phyloP scores from a whole-genome alignment of 2,113 vertebrate genomes.

The Anas platyrhynchos region DNA sequence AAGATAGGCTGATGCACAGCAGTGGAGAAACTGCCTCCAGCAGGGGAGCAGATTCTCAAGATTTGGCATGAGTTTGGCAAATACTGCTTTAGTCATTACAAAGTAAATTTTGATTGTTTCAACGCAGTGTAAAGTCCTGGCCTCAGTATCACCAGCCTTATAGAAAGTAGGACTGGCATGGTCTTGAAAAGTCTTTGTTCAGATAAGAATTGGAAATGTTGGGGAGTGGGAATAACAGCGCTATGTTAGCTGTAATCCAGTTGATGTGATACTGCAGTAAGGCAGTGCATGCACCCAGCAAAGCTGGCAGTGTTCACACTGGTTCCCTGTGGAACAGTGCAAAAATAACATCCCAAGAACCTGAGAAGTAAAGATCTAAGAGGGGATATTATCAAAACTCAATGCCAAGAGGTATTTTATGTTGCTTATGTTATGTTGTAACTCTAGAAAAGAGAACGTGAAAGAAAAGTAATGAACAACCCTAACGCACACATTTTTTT shows the following conservation, averaged over 20 bases:
- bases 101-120: not conserved
- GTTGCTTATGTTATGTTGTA: not conserved
- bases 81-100: not conserved
- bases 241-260: not conserved
- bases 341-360: not conserved
- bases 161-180: not conserved
- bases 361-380: not conserved
- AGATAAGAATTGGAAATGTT: not conserved
- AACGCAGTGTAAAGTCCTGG: not conserved
- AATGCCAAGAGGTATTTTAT: not conserved
- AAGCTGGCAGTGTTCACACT: not conserved
- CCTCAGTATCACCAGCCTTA: not conserved
- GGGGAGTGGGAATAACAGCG: not conserved
- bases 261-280: no score
- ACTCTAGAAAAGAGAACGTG: not conserved
- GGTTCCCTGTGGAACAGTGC: not conserved
- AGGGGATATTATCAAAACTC: not conserved
- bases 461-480: not conserved
- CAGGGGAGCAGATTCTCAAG: not conserved
- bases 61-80: not conserved
- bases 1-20: not conserved
- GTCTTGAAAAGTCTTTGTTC: not conserved
- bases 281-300: not conserved
- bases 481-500: no score
- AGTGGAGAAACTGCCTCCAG: not conserved